Evolutionary conservation across 2,888 invertebrate species (phyloP).

Genomic region (Deilephila porcellus): DNA sequence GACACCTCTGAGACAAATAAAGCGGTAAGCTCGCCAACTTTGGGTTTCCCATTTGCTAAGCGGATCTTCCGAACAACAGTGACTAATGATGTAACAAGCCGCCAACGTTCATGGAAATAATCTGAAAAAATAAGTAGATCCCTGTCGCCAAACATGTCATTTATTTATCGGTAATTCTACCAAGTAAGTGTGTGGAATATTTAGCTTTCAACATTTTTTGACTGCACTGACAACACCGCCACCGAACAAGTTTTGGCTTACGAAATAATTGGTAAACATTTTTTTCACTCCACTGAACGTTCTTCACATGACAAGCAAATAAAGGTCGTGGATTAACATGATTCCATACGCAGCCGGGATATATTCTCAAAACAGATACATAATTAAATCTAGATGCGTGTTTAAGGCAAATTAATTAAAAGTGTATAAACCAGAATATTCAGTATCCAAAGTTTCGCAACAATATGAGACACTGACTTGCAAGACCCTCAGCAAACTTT

Average conservation of each 20-base stretch:
- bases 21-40: constrained; percentile 40
- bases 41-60: constrained; percentile 63
- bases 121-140: not conserved
- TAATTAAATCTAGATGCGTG: not conserved
- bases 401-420: not conserved
- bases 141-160: constrained; percentile 5
- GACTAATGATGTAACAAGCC: constrained; percentile 54
- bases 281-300: constrained; percentile 59
- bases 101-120: constrained; percentile 12
- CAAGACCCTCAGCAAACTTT: not conserved
- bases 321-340: constrained; percentile 59
- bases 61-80: constrained; percentile 63
- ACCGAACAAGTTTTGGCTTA: constrained; percentile 61
- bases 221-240: constrained; percentile 54
- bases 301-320: constrained; percentile 55
- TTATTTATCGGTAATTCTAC: constrained; percentile 29
- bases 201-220: constrained; percentile 37
- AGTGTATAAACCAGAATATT: not conserved
- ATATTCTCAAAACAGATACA: constrained; percentile 37
- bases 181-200: constrained; percentile 9
- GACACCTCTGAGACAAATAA: constrained; percentile 12
- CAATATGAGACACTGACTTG: not conserved
- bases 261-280: constrained; percentile 67
- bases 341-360: constrained; percentile 46
- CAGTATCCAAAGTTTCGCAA: not conserved